Conservation (phyloP, 2,888 invertebrate species). For the Acholoe squamosa region DNA sequence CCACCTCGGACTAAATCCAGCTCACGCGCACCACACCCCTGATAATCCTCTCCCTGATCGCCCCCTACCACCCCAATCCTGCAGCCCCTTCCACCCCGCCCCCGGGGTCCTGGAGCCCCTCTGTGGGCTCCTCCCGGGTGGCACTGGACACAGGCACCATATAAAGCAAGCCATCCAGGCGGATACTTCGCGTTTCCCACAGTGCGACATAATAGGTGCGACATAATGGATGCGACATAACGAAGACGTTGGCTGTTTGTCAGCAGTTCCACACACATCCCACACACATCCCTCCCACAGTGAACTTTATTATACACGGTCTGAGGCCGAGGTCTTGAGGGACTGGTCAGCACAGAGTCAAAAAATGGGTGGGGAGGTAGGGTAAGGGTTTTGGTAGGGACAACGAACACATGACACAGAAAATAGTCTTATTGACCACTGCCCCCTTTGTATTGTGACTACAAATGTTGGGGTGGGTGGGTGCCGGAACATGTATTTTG, state of each 20-base stretch:
- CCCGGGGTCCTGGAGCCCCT: neutral
- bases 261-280: no score
- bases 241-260: neutral
- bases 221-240: slow-evolving; percentile 18
- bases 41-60: slow-evolving; percentile 11
- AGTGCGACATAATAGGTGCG: neutral
- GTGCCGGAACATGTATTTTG: no score
- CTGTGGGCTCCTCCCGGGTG: neutral
- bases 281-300: no score
- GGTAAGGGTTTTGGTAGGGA: neutral
- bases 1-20: slow-evolving; percentile 7
- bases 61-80: neutral
- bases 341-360: neutral
- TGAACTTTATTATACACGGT: neutral
- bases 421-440: neutral
- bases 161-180: neutral
- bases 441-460: neutral
- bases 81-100: neutral
- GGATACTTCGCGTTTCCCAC: neutral
- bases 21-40: slow-evolving; percentile 27
- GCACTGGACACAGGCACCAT: neutral
- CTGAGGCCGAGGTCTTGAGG: neutral
- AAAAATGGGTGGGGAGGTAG: neutral
- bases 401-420: neutral
- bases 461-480: no score